Conservation (phyloP, 2,888 invertebrate species). For the Drosophila kokeensis region DNA sequence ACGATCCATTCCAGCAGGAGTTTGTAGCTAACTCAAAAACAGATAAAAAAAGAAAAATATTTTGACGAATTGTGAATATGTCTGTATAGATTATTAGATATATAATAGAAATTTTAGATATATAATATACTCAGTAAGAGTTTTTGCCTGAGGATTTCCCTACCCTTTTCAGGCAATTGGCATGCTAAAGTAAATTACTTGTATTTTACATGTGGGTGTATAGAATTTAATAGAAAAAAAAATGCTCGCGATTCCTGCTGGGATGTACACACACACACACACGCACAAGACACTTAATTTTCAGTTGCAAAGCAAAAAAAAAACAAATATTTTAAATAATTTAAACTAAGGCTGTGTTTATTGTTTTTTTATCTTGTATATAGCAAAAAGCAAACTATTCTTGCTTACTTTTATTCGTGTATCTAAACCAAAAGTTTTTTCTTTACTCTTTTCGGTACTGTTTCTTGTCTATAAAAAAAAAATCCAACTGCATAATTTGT, state of each 20-base stretch:
- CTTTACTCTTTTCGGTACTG: slow-evolving; percentile 77
- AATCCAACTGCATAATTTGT: slow-evolving; percentile 70
- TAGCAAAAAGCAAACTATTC: slow-evolving; percentile 24
- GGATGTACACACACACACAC: slow-evolving; percentile 21
- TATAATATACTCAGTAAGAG: background rate
- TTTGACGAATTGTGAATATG: background rate
- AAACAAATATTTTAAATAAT: slow-evolving; percentile 8
- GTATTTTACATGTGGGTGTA: background rate
- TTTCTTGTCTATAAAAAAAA: slow-evolving; percentile 53
- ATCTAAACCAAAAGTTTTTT: slow-evolving; percentile 75
- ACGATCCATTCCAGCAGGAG: slow-evolving; percentile 35
- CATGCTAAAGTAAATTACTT: background rate
- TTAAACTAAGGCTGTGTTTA: slow-evolving; percentile 43
- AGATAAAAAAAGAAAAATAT: background rate
- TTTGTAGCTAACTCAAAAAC: background rate
- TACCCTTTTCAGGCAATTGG: background rate
- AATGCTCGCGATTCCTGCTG: slow-evolving; percentile 39
- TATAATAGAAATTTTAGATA: background rate
- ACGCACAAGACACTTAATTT: slow-evolving; percentile 16
- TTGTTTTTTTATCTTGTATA: slow-evolving; percentile 51
- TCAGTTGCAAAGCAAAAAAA: slow-evolving; percentile 9
- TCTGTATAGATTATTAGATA: background rate
- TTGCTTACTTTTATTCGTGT: slow-evolving; percentile 51
- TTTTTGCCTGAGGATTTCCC: background rate
- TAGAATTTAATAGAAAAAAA: background rate